Base-by-base conservation (phyloP, 2,797 vertebrate species). In the Tangara arthus region DNA sequence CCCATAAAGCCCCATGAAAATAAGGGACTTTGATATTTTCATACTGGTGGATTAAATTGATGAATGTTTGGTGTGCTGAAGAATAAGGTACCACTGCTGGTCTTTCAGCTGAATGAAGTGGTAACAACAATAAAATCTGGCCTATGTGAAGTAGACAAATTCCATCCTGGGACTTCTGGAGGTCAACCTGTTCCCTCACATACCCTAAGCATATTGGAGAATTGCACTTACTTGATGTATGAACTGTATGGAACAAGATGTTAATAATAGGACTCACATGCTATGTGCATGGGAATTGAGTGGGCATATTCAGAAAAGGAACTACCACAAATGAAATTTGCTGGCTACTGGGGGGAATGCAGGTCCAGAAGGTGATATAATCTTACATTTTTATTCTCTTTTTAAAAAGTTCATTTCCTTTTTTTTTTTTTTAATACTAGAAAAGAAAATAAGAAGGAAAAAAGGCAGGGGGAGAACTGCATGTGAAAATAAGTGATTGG, bases 401-500 rank as follows among this genome's bases (percentile, higher is more conserved):
- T 46, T 42, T 11, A 32, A 71, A 42, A 8, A 41, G 3, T 50
- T 78, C 15, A 0, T 50, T n/a, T 69, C 41, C 11, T 23, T 55
- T 23, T 53, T 53, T 32, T 50, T 50, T 55, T 26, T 13, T 55
- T 47, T 26, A 17, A 22, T 28, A 77, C 42, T 50, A 26, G 60
- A 30, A 84, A 77, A 87, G 19, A 75, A 94, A 91, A 55, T 26
- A 78, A 60, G 8, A 89, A 80, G 21, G 12, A 71, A 65, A 41
- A 60, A 50, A 26, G 22, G 15, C 2, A 2, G 4, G 6, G 11
- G 3, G 15, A 75, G 24, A 57, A 14, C 14, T 77, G 37, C 42
- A 14, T 83, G 46, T 85, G 77, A 82, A 93, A 95, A 69, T 41
- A 78, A 90, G 16, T 55, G 11, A 64, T 64, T 69, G 32, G 85